These are phyloP conservation scores for Pteria penguin DNA, from an alignment of 2,888 invertebrate species.

Conservation along the genomic window DNA sequence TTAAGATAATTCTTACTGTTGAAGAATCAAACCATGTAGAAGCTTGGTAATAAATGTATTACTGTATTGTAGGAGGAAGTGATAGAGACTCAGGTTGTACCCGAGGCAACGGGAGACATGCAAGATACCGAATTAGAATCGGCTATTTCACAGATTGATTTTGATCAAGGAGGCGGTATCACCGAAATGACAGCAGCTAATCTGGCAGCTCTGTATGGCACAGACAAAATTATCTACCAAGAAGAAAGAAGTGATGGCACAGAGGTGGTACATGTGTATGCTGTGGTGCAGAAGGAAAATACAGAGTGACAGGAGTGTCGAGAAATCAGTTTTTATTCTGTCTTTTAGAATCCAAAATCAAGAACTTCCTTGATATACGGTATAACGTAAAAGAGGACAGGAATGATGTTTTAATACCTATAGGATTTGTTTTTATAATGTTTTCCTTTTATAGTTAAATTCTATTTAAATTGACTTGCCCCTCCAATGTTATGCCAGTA, in stretches of 20 bases:
- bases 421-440: too few relatives aligned
- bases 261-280: constrained; percentile 23
- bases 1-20: too few relatives aligned
- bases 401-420: too few relatives aligned
- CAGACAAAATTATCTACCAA: constrained; percentile 25
- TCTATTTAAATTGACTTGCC: too few relatives aligned
- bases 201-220: constrained; percentile 22
- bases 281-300: constrained; percentile 5
- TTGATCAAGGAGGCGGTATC: constrained; percentile 27
- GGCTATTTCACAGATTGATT: constrained; percentile 11
- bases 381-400: too few relatives aligned
- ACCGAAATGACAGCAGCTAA: constrained; percentile 20
- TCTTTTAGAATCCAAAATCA: too few relatives aligned
- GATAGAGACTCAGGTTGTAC: constrained; percentile 9
- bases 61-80: constrained; percentile 15
- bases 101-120: not conserved
- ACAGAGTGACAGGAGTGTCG: not conserved
- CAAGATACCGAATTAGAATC: not conserved
- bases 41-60: too few relatives aligned
- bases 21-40: too few relatives aligned
- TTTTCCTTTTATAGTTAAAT: too few relatives aligned
- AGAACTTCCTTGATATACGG: too few relatives aligned
- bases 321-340: too few relatives aligned
- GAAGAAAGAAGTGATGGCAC: constrained; percentile 25
- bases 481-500: too few relatives aligned